Base-by-base conservation (phyloP, 2,888 invertebrate species). In the Saturnia pavonia region DNA sequence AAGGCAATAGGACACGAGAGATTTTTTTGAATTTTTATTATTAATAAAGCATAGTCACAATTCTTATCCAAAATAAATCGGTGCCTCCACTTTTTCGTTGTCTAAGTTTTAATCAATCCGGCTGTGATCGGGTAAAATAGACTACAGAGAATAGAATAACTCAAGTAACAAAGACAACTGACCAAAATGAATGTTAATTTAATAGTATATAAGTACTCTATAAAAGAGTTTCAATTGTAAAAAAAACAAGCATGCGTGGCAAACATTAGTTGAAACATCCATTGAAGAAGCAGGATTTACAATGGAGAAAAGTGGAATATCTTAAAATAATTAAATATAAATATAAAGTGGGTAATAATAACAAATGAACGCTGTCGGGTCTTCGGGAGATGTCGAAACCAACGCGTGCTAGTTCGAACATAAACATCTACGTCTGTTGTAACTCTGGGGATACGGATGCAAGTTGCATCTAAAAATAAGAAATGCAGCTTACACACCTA, bases 371-470 rank as follows among this genome's bases (percentile, higher is more conserved):
- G 82, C 87, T 89, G 34, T 34, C 34, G 34, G 34, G 34, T 4
- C 34, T 87, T 86, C 80, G 78, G 89, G 89, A 89, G 82, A 87
- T 90, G 88, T 89, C 89, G 88, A 90, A 89, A 90, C 82, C 79
- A 85, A 83, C 85, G 80, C 80, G 85, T 82, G 85, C 85, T 85
- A 82, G 88, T 85, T 86, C 77, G 80, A 89, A 88, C 87, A 90
- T 93, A 93, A 94, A 93, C 91, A 92, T 88, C 88, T 87, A 86
- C 83, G 80, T 84, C 82, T 83, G 83, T 83, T 88, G 83, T 88
- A 88, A 88, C 85, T 88, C 83, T 84, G 83, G n/a, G n/a, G 85
- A 88, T 82, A 85, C 88, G 88, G 88, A 87, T 89, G 89, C 86
- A 88, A 83, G 83, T 74, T 81, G 82, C 75, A 74, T 82, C 87